These are phyloP conservation scores for Amazona finschi DNA, from an alignment of 2,797 vertebrate species.

Conservation along the genomic window DNA sequence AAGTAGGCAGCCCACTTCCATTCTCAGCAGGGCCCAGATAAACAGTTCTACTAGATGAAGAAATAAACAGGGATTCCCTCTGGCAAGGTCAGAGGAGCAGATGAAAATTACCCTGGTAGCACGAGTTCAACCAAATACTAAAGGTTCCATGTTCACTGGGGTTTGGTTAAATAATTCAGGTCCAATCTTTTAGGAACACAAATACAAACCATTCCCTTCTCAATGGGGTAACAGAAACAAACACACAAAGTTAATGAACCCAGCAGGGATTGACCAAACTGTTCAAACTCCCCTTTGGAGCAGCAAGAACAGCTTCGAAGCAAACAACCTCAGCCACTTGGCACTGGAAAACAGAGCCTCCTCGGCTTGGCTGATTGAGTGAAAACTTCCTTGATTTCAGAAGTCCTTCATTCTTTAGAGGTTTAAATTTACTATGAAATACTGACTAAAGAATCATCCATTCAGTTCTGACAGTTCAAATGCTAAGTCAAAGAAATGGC, in stretches of 20 bases:
- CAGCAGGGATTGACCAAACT: conserved; percentile 47
- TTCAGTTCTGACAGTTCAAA: not conserved
- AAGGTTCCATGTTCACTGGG: not conserved
- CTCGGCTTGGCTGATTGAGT: not conserved
- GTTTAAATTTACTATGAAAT: not conserved
- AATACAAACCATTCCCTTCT: conserved; percentile 43
- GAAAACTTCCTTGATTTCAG: not conserved
- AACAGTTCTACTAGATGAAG: not conserved
- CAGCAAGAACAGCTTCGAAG: not conserved
- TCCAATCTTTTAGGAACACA: conserved; percentile 38
- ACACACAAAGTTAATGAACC: conserved; percentile 47
- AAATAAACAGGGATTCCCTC: conserved; percentile 22
- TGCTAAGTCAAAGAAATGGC: not conserved
- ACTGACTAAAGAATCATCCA: not conserved
- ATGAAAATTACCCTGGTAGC: not conserved
- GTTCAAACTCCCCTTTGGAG: conserved; percentile 6
- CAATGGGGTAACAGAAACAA: conserved; percentile 31
- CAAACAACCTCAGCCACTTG: not conserved
- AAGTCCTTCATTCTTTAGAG: not conserved
- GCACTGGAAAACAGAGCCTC: not conserved
- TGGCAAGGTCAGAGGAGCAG: not conserved
- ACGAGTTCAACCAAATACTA: conserved; percentile 18
- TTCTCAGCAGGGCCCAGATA: not conserved
- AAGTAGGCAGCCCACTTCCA: not conserved
- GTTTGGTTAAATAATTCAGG: conserved; percentile 37